Evolutionary conservation across 2,888 invertebrate species (phyloP).

Genomic region (Lobophora halterata): DNA sequence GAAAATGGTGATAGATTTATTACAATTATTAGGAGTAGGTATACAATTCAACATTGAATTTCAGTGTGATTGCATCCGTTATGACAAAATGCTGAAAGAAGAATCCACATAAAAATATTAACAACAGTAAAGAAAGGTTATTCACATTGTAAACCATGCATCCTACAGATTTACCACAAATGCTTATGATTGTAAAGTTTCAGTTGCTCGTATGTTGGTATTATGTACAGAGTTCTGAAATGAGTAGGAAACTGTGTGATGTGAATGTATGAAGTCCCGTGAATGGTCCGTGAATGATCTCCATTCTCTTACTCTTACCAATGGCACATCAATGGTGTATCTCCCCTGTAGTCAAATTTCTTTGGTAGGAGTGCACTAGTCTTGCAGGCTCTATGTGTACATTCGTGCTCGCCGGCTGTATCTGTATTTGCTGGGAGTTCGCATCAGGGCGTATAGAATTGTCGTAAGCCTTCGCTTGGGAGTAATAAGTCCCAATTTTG

Average conservation of each 20-base stretch:
- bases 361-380: constrained; percentile 62
- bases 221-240: constrained; percentile 20
- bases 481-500: constrained; percentile 73
- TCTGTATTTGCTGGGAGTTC: constrained; percentile 72
- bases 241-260: constrained; percentile 22
- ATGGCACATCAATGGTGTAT: constrained; percentile 60
- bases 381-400: constrained; percentile 73
- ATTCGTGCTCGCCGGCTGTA: constrained; percentile 61
- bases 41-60: too few species aligned
- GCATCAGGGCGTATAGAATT: constrained; percentile 75
- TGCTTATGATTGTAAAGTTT: too few species aligned
- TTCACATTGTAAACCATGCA: constrained; percentile 32
- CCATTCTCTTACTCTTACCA: constrained; percentile 62
- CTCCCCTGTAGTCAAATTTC: constrained; percentile 64
- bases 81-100: constrained; percentile 14
- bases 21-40: too few species aligned
- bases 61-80: too few species aligned
- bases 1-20: too few species aligned
- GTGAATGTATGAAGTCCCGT: constrained; percentile 31
- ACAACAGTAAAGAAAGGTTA: constrained; percentile 25
- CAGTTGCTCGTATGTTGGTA: constrained; percentile 10
- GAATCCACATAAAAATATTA: constrained; percentile 19
- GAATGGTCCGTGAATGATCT: constrained; percentile 33
- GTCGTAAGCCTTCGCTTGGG: constrained; percentile 67
- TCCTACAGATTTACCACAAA: too few species aligned